phyloP scores from a whole-genome alignment of 2,797 vertebrate species.

The Acanthurus tractus region DNA sequence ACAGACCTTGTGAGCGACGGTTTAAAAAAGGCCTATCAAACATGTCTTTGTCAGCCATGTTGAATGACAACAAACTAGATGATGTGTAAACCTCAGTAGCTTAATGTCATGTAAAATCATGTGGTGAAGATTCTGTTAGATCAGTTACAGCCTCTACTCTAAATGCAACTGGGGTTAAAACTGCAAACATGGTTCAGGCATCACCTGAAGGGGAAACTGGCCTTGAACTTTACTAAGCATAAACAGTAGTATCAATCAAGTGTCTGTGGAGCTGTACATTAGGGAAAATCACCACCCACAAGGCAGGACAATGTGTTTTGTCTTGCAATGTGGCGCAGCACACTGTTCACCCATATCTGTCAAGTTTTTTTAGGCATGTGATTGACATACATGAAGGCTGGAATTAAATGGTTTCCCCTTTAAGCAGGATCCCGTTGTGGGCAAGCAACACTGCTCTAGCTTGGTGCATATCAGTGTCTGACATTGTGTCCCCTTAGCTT shows the following conservation, averaged over 20 bases:
- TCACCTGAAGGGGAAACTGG: conserved; percentile 17
- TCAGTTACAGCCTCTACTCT: conserved; percentile 12
- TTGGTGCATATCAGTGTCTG: conserved; percentile 22
- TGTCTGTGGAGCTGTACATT: conserved; percentile 35
- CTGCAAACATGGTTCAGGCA: conserved; percentile 28
- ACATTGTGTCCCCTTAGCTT: conserved; percentile 84
- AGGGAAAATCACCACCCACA: conserved; percentile 8
- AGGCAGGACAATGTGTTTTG: conserved; percentile 35
- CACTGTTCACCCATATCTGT: conserved; percentile 31
- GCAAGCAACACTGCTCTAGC: conserved; percentile 28
- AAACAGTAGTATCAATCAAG: conserved; percentile 31
- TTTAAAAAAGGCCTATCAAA: not conserved
- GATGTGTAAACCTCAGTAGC: not conserved
- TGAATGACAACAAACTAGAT: conserved; percentile 38
- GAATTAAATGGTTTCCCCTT: conserved; percentile 42
- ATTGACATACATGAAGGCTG: conserved; percentile 48
- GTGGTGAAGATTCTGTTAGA: conserved; percentile 14
- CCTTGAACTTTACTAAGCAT: conserved; percentile 1
- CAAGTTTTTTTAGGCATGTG: conserved; percentile 39
- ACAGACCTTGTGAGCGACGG: too few relatives aligned
- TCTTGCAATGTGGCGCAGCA: conserved; percentile 10
- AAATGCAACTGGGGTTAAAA: conserved; percentile 12
- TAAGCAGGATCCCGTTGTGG: conserved; percentile 37
- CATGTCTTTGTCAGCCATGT: not conserved
- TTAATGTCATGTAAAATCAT: not conserved